Percentiles rank a stretch among this genome's conserved stretches.
Evolutionary conservation across 2,113 vertebrate genomes (phyloP).

Genomic region (Morone saxatilis): DNA sequence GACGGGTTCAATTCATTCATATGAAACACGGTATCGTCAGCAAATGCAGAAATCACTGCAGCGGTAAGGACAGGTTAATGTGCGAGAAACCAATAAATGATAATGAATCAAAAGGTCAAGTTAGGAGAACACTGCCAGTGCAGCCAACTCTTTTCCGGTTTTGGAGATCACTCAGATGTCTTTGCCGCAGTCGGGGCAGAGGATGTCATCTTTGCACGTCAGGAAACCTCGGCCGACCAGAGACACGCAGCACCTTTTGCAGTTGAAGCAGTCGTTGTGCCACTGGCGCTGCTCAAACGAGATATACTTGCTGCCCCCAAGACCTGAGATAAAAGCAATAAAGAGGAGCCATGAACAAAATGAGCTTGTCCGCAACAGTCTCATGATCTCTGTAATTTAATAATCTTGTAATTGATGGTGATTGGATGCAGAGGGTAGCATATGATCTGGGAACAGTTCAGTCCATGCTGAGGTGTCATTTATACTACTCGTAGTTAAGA

Average conservation of each 20-base stretch:
- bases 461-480: neutral
- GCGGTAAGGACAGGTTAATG: slow-evolving; percentile 30
- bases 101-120: neutral
- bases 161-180: slow-evolving; percentile 85
- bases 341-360: neutral
- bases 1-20: neutral
- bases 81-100: slow-evolving; percentile 23
- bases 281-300: slow-evolving; percentile 97
- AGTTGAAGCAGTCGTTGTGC: slow-evolving; percentile 98
- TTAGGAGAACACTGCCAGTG: neutral
- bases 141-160: neutral
- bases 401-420: slow-evolving; percentile 55
- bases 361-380: neutral
- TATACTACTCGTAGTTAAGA: neutral
- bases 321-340: slow-evolving; percentile 80
- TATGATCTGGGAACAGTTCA: neutral
- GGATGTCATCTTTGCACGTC: slow-evolving; percentile 93
- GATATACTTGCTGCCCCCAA: slow-evolving; percentile 97
- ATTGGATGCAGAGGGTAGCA: slow-evolving; percentile 40
- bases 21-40: slow-evolving; percentile 7
- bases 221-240: slow-evolving; percentile 96
- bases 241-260: slow-evolving; percentile 92
- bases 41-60: neutral
- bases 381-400: slow-evolving; percentile 62
- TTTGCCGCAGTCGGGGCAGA: slow-evolving; percentile 95